phyloP scores from a whole-genome alignment of 2,888 invertebrate species.

The Brachyptera putata region DNA sequence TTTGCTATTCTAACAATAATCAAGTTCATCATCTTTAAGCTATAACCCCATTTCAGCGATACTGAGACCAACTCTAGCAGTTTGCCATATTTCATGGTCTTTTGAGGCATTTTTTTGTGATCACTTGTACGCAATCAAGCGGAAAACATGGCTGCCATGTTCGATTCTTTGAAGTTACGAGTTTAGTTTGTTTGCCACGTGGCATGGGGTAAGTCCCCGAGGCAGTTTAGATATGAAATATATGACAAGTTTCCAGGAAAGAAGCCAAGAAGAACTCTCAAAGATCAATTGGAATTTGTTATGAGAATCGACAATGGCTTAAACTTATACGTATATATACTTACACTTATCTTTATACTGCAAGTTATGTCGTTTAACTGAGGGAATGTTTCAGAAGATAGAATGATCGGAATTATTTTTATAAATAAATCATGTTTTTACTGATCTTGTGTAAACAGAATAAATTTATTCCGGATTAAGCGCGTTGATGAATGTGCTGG shows the following conservation, averaged over 20 bases:
- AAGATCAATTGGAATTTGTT: conserved; percentile 18
- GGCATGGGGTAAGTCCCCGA: neutral
- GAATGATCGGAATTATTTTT: too few relatives aligned
- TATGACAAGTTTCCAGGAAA: conserved; percentile 11
- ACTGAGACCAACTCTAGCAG: neutral
- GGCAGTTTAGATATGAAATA: conserved; percentile 17
- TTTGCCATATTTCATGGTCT: neutral
- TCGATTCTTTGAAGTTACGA: conserved; percentile 15
- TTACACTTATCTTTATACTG: neutral
- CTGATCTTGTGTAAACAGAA: too few relatives aligned
- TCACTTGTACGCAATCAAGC: conserved; percentile 21
- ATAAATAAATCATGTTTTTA: too few relatives aligned
- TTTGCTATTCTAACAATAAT: too few relatives aligned
- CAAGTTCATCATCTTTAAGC: too few relatives aligned
- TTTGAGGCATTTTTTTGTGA: conserved; percentile 14
- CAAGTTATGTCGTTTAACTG: too few relatives aligned
- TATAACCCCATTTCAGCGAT: too few relatives aligned
- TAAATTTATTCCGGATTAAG: too few relatives aligned
- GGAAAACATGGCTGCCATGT: conserved; percentile 31
- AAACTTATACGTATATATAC: neutral
- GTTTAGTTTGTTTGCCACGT: conserved; percentile 6
- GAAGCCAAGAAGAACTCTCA: conserved; percentile 16
- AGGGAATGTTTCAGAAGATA: too few relatives aligned
- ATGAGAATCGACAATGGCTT: conserved; percentile 3
- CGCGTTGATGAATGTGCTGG: too few relatives aligned